These are phyloP conservation scores for Mycteria americana DNA, from an alignment of 2,797 vertebrate species.

Conservation along the genomic window DNA sequence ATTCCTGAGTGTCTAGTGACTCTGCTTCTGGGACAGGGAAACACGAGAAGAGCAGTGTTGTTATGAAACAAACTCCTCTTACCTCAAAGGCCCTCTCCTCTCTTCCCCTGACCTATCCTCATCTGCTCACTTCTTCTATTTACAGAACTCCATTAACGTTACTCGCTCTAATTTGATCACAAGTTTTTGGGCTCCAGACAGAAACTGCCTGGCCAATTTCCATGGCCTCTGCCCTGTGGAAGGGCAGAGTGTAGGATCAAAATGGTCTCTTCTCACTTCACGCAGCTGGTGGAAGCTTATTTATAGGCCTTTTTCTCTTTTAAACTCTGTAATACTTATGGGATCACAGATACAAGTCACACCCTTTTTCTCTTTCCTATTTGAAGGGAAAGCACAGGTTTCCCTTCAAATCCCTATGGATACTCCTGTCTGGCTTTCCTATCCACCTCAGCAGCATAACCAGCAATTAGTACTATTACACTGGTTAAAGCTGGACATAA, in stretches of 20 bases:
- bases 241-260: not conserved
- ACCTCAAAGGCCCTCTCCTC: constrained; percentile 61
- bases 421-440: not conserved
- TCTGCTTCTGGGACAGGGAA: constrained; percentile 44
- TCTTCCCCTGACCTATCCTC: constrained; percentile 64
- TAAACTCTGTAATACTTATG: not conserved
- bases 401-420: not conserved
- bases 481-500: not conserved
- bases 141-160: constrained; percentile 51
- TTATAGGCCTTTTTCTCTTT: not conserved
- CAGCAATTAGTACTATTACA: not conserved
- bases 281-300: not conserved
- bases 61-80: constrained; percentile 68
- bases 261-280: not conserved
- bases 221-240: constrained; percentile 9
- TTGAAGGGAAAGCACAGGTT: not conserved
- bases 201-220: not conserved
- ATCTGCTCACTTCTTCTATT: constrained; percentile 68
- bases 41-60: constrained; percentile 62
- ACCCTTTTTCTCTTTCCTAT: not conserved
- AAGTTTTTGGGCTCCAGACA: constrained; percentile 26
- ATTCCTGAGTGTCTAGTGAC: constrained; percentile 54
- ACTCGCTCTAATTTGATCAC: constrained; percentile 30
- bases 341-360: not conserved
- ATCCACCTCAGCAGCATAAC: not conserved